phyloP scores from a whole-genome alignment of 2,888 invertebrate genomes.

The Aproaerema taeniolella region DNA sequence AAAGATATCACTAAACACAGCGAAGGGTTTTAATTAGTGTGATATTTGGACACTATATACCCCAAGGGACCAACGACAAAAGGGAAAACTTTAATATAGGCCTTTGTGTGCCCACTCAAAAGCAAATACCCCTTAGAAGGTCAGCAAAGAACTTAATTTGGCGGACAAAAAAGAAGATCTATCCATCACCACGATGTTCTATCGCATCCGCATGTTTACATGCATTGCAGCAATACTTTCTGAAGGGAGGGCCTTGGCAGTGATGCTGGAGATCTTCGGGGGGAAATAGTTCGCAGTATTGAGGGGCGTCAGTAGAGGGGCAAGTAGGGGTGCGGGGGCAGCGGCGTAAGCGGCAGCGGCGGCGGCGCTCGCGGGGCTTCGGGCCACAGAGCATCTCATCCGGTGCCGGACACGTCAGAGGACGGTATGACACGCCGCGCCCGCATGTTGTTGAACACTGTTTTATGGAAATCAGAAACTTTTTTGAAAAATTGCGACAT shows the following conservation, averaged over 20 bases:
- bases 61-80: no score
- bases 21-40: no score
- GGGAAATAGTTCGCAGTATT: constrained; percentile 67
- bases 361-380: constrained; percentile 66
- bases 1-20: no score
- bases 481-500: no score
- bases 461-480: constrained; percentile 24
- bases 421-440: constrained; percentile 72
- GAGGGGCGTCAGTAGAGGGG: constrained; percentile 51
- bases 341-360: constrained; percentile 68
- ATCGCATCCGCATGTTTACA: constrained; percentile 44
- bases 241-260: constrained; percentile 77
- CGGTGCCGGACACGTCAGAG: constrained; percentile 71
- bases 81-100: no score
- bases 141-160: no score
- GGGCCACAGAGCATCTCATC: constrained; percentile 73
- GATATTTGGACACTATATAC: no score
- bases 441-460: constrained; percentile 82
- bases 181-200: constrained; percentile 14
- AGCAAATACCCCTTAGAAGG: no score
- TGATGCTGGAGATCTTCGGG: constrained; percentile 60
- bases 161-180: no score
- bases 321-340: constrained; percentile 31
- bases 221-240: constrained; percentile 77
- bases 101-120: no score